A percentile compares a stretch with the other conserved stretches of the same genome.
phyloP scores from a whole-genome alignment of 30 jellyfish, hydroid and myxozoan genomes.

The Nemopilema nomurai region DNA sequence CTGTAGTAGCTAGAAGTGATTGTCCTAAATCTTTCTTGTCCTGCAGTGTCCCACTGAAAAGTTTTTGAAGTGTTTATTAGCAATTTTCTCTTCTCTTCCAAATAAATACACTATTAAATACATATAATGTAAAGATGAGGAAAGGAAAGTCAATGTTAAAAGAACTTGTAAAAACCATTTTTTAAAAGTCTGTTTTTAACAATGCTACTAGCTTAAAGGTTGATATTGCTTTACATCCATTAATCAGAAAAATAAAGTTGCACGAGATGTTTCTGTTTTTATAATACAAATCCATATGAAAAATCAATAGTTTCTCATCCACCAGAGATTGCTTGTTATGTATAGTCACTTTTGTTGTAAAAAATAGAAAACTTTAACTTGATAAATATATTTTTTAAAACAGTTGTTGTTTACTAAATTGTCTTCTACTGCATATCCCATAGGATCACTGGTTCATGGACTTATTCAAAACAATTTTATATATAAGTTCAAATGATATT shows the following conservation, averaged over 20 bases:
- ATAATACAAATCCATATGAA: too few species aligned
- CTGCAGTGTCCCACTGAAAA: conserved; percentile 99
- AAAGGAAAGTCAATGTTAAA: not conserved
- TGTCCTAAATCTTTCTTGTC: conserved; percentile 99
- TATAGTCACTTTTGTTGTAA: too few species aligned
- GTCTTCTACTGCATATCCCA: too few species aligned
- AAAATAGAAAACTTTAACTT: too few species aligned
- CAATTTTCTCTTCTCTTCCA: not conserved
- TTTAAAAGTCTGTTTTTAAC: not conserved
- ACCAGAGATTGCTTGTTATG: too few species aligned
- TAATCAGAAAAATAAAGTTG: not conserved
- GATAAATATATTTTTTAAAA: too few species aligned
- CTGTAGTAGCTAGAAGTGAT: conserved; percentile 98
- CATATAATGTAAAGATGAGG: not conserved
- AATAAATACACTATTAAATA: not conserved
- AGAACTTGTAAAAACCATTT: not conserved
- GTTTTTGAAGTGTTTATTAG: not conserved
- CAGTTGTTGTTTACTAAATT: too few species aligned
- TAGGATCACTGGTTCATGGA: too few species aligned
- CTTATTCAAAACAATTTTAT: too few species aligned
- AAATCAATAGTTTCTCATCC: too few species aligned
- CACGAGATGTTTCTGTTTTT: not conserved
- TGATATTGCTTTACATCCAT: not conserved
- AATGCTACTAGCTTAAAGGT: not conserved
- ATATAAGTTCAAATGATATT: too few species aligned